Base-by-base conservation (phyloP, 2,113 vertebrate genomes). In the Clarias macrocephalus region DNA sequence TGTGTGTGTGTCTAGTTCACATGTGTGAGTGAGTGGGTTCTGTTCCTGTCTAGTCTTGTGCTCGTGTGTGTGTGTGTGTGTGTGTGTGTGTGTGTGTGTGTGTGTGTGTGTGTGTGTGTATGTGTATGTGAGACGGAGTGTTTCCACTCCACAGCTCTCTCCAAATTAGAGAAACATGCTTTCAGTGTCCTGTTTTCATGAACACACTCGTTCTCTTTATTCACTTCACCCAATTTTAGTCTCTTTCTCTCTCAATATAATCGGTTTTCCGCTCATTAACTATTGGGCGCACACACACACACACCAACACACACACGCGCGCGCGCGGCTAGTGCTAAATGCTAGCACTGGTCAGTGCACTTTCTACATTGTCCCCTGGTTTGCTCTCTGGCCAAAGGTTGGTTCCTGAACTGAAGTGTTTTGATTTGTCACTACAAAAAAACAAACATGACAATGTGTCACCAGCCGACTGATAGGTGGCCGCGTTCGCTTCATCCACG, bases 151-250 rank as follows among this genome's bases (percentile, higher is more conserved):
- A 42, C 33, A 48, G 80, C 30, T 63, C 63, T 82, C 59, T 82
- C 28, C 59, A 19, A 82, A 63, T 82, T 82, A 82, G 12, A 82
- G 80, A 63, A 42, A 63, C 13, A 8, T 30, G 18, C 4, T 16
- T 30, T 80, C 33, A 3, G 19, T 62, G 63, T 82, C 59, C 59
- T 42, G 59, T 82, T 82, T 82, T 37, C 23, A 63, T 82, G 33
- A 63, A 82, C 33, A 63, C 91, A 57, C 91, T 89, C 91, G 83
- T 80, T 33, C 89, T 86, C 77, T 85, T 70, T 72, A 80, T 48
- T 8, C 79, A 57, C 85, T 79, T 62, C 85, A 66, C 66, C 48
- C 80, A 25, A 62, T 79, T 54, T 59, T 48, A 73, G 33, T 73
- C 18, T 57, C n/a, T 70, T 52, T 21, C 42, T 48, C 80, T 52